Evolutionary conservation across 2,888 invertebrate genomes (phyloP), one percentile per base, ranked within the genome.

Genomic region (Teinopalpus imperialis): DNA sequence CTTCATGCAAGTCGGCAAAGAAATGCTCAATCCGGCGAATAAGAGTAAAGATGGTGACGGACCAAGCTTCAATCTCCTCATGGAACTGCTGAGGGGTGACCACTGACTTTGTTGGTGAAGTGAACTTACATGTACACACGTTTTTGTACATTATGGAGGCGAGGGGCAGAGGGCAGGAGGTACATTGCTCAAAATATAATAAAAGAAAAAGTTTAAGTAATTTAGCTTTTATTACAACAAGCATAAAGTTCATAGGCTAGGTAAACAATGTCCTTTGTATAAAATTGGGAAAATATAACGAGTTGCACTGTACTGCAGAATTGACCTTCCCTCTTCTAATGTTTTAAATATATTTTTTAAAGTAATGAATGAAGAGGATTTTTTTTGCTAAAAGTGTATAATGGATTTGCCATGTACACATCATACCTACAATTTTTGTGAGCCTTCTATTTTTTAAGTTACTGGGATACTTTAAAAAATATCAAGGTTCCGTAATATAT

Each of bases 81-180:
- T 98, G 95, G 98, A 98, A 90, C 91, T 98, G 48, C 90, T 98
- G 53, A 91, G 97, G 67, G 98, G 98, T 66, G 97, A 97, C 90
- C 97, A 97, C 89, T 97, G 90, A 92, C 68, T 56, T 53, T 37
- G 46, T 41, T 35, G 18, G 5, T 5, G 18, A 34, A 13, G n/a
- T 20, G 24, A 34, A 12, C 29, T 40, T 10, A 16, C 9, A 10
- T 8, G 7, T n/a, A 6, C n/a, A n/a, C n/a, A n/a, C n/a, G 20
- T 32, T 20, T 18, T 2, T 14, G 8, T 20, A 24, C 9, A 5
- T 20, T 29, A 4, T 24, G 14, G 18, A 27, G n/a, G n/a, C n/a
- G n/a, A n/a, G n/a, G n/a, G n/a, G n/a, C n/a, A n/a, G n/a, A n/a
- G n/a, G n/a, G 6, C n/a, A 8, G 14, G 21, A 20, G 10, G 10